These are phyloP conservation scores for Cherax destructor DNA, from an alignment of 1,140 invertebrate genomes.

Conservation along the genomic window DNA sequence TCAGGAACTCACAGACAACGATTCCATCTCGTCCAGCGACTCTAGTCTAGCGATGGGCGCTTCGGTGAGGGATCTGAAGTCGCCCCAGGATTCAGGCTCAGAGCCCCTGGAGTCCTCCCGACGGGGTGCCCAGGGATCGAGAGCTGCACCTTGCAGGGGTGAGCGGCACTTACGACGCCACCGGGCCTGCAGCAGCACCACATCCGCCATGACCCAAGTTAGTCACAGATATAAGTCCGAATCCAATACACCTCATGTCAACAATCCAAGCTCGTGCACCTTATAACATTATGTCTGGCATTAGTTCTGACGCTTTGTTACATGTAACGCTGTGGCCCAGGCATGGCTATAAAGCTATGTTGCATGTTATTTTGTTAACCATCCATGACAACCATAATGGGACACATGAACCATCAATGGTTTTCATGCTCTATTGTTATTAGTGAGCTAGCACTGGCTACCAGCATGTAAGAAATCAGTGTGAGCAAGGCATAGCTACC, in stretches of 20 bases:
- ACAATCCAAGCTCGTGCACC: constrained; percentile 23
- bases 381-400: constrained; percentile 28
- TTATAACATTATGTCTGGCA: constrained; percentile 8
- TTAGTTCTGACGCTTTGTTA: constrained; percentile 3
- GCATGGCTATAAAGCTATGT: constrained; percentile 8
- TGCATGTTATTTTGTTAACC: constrained; percentile 8
- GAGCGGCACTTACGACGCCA: constrained; percentile 72
- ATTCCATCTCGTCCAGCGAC: constrained; percentile 81
- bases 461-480: not conserved
- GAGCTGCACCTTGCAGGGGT: constrained; percentile 63
- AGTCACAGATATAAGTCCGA: constrained; percentile 32
- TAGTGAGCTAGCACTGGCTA: not conserved
- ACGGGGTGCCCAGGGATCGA: constrained; percentile 71
- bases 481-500: constrained; percentile 23
- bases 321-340: constrained; percentile 17
- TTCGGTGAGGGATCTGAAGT: constrained; percentile 77
- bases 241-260: constrained; percentile 13
- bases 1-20: constrained; percentile 74
- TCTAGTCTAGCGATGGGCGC: constrained; percentile 82
- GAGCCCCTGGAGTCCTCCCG: constrained; percentile 75
- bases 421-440: constrained; percentile 4
- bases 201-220: constrained; percentile 31
- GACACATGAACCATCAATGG: constrained; percentile 15
- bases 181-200: constrained; percentile 62
- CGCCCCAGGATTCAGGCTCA: constrained; percentile 78